Percentiles rank a stretch among this genome's conserved stretches.
These are phyloP conservation scores for Echinops telfairi DNA, from an alignment of 2,113 vertebrate genomes.

Conservation along the genomic window DNA sequence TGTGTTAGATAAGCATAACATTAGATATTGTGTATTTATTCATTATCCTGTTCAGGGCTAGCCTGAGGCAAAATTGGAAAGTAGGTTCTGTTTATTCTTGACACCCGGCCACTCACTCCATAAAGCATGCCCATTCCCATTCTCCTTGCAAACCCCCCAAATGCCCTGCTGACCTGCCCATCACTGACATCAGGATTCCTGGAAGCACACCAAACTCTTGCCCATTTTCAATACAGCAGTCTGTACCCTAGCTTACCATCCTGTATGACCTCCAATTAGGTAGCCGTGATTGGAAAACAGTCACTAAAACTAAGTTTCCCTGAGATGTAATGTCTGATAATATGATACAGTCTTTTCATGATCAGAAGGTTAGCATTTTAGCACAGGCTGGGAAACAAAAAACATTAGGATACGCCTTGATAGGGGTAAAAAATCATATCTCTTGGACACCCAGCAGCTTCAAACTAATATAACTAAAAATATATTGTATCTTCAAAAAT, in stretches of 20 bases:
- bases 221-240: background rate
- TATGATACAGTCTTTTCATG: conserved; percentile 50
- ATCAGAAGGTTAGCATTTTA: conserved; percentile 48
- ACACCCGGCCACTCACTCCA: background rate
- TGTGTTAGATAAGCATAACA: conserved; percentile 18
- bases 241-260: background rate
- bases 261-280: background rate
- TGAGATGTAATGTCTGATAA: background rate
- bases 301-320: background rate
- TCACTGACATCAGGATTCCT: fast-evolving
- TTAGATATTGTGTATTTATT: conserved; percentile 23
- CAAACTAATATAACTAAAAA: background rate
- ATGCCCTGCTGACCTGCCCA: background rate
- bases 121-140: background rate
- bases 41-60: conserved; percentile 19
- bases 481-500: background rate
- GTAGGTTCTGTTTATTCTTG: background rate
- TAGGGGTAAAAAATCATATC: background rate
- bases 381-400: background rate
- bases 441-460: background rate
- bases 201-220: background rate
- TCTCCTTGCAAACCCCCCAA: background rate
- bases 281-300: conserved; percentile 19
- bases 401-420: no score
- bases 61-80: conserved; percentile 29